Percentiles rank a stretch among this genome's conserved stretches.
These are phyloP conservation scores for Phenganax subtilis DNA, from an alignment of 92 coral and sea anemone species.

Conservation along the genomic window DNA sequence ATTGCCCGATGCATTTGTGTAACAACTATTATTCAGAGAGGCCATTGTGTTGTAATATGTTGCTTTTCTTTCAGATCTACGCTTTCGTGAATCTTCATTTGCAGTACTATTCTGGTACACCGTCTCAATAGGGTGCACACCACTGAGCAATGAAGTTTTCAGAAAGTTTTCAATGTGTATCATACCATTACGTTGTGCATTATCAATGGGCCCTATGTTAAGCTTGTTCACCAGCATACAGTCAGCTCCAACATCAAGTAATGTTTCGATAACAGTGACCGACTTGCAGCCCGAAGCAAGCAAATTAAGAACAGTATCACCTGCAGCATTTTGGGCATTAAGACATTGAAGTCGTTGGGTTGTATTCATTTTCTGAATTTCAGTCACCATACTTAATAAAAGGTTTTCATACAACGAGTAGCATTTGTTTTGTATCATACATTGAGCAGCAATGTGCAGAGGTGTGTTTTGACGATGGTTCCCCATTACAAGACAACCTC, in stretches of 20 bases:
- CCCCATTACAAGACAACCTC: conserved; percentile 58
- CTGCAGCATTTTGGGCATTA: conserved; percentile 53
- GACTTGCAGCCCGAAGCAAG: conserved; percentile 58
- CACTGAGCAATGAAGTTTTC: conserved; percentile 1
- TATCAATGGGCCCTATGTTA: conserved; percentile 52
- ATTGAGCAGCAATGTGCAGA: conserved; percentile 65
- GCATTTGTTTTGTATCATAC: conserved; percentile 48
- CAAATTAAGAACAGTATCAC: conserved; percentile 62
- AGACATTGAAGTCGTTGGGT: conserved; percentile 41
- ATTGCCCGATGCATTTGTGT: not conserved
- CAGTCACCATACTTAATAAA: conserved; percentile 50
- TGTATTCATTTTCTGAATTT: conserved; percentile 45
- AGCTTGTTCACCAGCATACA: conserved; percentile 45
- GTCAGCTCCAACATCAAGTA: conserved; percentile 60
- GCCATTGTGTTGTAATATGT: conserved; percentile 10
- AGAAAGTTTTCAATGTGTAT: conserved; percentile 46
- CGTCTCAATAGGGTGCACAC: not conserved
- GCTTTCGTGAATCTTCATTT: not conserved
- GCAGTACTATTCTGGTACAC: not conserved
- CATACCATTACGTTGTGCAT: conserved; percentile 55
- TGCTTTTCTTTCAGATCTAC: conserved; percentile 3
- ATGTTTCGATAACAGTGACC: conserved; percentile 43
- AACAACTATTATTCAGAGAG: not conserved
- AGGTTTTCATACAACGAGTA: conserved; percentile 47
- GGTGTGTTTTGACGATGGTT: conserved; percentile 65